A percentile compares a stretch with the other conserved stretches of the same genome.
Evolutionary conservation across 2,888 invertebrate species (phyloP).

Genomic region (Oscheius sp.): DNA sequence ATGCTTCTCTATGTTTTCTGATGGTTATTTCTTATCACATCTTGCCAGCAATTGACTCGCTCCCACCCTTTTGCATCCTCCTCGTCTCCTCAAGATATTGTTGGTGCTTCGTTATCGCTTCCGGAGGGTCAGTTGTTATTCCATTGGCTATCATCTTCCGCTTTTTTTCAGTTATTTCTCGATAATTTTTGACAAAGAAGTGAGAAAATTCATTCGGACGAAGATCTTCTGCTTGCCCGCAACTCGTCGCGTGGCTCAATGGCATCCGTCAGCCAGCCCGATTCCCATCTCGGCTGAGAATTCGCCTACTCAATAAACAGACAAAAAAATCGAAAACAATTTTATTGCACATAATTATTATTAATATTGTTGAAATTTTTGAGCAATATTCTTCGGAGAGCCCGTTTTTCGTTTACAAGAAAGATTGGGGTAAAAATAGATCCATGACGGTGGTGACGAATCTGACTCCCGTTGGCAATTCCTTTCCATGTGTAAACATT

Average conservation of each 20-base stretch:
- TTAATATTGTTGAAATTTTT: background rate
- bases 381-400: background rate
- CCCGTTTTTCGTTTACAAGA: constrained; percentile 15
- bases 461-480: constrained; percentile 66
- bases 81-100: constrained; percentile 10
- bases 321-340: background rate
- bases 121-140: constrained; percentile 13
- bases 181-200: constrained; percentile 10
- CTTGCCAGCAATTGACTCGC: background rate
- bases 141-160: no score
- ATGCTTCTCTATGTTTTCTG: background rate
- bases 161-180: background rate
- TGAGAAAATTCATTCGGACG: constrained; percentile 7
- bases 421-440: constrained; percentile 62
- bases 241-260: no score
- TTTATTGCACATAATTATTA: constrained; percentile 26
- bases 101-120: constrained; percentile 24
- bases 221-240: constrained; percentile 12
- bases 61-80: background rate
- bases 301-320: no score
- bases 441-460: constrained; percentile 63
- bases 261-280: no score
- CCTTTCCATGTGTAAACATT: constrained; percentile 26
- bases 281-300: no score
- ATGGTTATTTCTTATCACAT: constrained; percentile 1